Conservation (phyloP, 2,113 vertebrate genomes). For the Lophius piscatorius region DNA sequence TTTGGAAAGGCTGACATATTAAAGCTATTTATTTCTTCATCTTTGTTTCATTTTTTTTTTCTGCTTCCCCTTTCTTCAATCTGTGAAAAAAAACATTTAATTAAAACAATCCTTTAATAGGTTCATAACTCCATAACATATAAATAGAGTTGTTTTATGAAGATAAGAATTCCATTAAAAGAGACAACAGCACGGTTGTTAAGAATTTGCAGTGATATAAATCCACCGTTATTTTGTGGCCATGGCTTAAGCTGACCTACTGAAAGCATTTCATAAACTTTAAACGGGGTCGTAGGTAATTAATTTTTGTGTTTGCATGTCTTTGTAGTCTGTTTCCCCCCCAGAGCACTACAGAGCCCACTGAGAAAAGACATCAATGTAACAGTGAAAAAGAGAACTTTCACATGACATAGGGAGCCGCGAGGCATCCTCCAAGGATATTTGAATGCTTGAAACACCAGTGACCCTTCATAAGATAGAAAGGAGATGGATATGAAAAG, state of each 20-base stretch:
- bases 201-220: conserved; percentile 26
- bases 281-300: conserved; percentile 58
- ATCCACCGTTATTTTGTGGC: conserved; percentile 43
- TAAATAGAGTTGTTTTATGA: conserved; percentile 4
- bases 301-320: conserved; percentile 70
- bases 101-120: conserved; percentile 14
- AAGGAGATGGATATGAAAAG: conserved; percentile 64
- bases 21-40: conserved; percentile 1
- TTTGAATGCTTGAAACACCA: conserved; percentile 62
- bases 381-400: conserved; percentile 63
- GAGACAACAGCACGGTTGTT: conserved; percentile 3
- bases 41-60: background rate
- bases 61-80: background rate
- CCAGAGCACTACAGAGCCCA: conserved; percentile 46
- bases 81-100: background rate
- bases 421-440: conserved; percentile 67
- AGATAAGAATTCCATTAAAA: conserved; percentile 5
- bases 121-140: background rate
- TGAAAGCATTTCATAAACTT: conserved; percentile 60
- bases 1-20: background rate
- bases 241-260: conserved; percentile 48
- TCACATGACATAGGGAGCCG: conserved; percentile 64
- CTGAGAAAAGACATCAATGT: conserved; percentile 61
- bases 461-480: conserved; percentile 67
- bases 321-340: conserved; percentile 66